phyloP scores from a whole-genome alignment of 2,888 invertebrate genomes.

The Agonopterix arenella region DNA sequence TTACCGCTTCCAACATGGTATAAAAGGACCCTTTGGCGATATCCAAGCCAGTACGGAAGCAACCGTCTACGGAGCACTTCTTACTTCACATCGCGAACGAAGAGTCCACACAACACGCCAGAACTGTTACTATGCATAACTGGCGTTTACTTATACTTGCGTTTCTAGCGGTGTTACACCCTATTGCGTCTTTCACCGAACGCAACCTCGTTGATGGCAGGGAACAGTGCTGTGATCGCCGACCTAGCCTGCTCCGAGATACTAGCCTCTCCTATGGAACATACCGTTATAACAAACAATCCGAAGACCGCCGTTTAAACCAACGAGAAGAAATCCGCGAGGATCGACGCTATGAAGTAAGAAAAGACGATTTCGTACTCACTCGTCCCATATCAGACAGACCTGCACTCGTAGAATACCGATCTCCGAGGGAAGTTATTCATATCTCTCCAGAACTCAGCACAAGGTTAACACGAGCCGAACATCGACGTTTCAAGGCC shows the following conservation, averaged over 20 bases:
- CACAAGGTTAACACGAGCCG: neutral
- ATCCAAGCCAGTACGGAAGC: slow-evolving; percentile 50
- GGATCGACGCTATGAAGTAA: slow-evolving; percentile 24
- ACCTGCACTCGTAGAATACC: neutral
- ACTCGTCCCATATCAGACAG: neutral
- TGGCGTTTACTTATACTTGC: slow-evolving; percentile 65
- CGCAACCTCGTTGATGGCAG: slow-evolving; percentile 59
- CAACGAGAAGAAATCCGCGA: slow-evolving; percentile 20
- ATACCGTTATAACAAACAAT: slow-evolving; percentile 16
- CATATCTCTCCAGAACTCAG: neutral
- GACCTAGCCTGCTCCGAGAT: slow-evolving; percentile 26
- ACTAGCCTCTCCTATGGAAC: slow-evolving; percentile 29
- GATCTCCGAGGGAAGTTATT: slow-evolving; percentile 1
- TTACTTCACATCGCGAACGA: slow-evolving; percentile 31
- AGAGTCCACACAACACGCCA: slow-evolving; percentile 29
- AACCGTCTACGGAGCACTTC: slow-evolving; percentile 45
- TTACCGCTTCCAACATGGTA: slow-evolving; percentile 32
- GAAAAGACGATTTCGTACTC: slow-evolving; percentile 3
- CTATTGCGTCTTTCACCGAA: slow-evolving; percentile 49
- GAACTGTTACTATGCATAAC: slow-evolving; percentile 69
- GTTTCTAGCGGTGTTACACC: slow-evolving; percentile 56
- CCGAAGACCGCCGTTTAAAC: slow-evolving; percentile 15
- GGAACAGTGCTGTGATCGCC: slow-evolving; percentile 43
- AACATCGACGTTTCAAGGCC: neutral
- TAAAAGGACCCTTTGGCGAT: slow-evolving; percentile 36